These are phyloP conservation scores for Gasterosteus aculeatus DNA, from an alignment of 2,113 vertebrate species.

Conservation along the genomic window DNA sequence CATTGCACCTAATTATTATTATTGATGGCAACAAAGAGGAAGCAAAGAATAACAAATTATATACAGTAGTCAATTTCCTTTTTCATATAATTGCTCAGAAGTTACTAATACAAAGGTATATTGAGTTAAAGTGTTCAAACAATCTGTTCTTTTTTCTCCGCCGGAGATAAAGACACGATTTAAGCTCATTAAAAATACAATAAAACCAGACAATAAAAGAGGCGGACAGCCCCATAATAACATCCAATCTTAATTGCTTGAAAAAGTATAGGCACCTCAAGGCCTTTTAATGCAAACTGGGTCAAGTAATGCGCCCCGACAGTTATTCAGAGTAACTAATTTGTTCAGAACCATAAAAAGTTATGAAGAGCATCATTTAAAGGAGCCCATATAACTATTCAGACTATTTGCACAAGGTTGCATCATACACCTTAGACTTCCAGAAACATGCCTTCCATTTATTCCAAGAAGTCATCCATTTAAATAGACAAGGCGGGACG, in stretches of 20 bases:
- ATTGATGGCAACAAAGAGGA: background rate
- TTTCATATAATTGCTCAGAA: background rate
- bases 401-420: slow-evolving; percentile 61
- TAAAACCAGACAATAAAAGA: background rate
- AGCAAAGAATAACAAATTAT: background rate
- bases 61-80: background rate
- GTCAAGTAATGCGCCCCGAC: slow-evolving; percentile 21
- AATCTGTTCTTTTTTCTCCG: background rate
- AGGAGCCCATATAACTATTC: slow-evolving; percentile 44
- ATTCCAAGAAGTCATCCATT: slow-evolving; percentile 38
- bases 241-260: slow-evolving; percentile 28
- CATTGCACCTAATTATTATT: background rate
- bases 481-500: slow-evolving; percentile 32
- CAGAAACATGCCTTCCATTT: slow-evolving; percentile 19
- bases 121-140: background rate
- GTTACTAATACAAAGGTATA: background rate
- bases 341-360: slow-evolving; percentile 48
- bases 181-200: background rate
- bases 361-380: slow-evolving; percentile 35
- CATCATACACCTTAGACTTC: slow-evolving; percentile 63
- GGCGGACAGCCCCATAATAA: slow-evolving; percentile 11
- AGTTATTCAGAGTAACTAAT: slow-evolving; percentile 40
- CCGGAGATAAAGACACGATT: background rate
- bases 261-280: slow-evolving; percentile 15
- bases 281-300: slow-evolving; percentile 9